Evolutionary conservation across 2,113 vertebrate species (phyloP), one percentile per base, ranked within the genome.

Genomic region (Scolopax mira): DNA sequence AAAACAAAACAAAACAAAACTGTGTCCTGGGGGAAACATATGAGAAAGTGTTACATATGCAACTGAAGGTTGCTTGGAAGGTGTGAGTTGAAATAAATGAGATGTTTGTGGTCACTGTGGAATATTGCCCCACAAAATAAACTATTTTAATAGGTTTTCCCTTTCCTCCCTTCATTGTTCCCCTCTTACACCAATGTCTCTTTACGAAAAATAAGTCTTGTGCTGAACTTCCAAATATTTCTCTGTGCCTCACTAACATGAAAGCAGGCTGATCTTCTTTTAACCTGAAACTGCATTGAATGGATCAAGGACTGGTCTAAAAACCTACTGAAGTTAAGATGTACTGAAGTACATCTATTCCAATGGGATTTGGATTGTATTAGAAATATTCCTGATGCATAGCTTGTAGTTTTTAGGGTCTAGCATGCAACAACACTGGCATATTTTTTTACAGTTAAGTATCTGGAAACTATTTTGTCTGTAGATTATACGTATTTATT

Each of bases 1-100:
- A 60, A 93, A 97, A 90, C 75, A 60, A 93, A 97, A 90, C 75
- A n/a, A 96, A 84, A 96, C 44, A 60, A 93, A 97, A 90, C 75
- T 60, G 54, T 84, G 33, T 90, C 88, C 87, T 55, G 64, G 25
- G 85, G 92, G 91, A 73, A 85, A 87, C 55, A 64, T 70, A 71
- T 7, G 67, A 55, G 52, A 27, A 85, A 92, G 60, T 89, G 79
- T 88, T 95, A 92, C n/a, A 95, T 80, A 81, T 79, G 90, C 83
- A 90, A 72, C 77, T 8, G 8, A 61, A n/a, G n/a, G 61, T 86
- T 90, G 27, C 60, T 81, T 1, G 4, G 69, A 75, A 92, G 57
- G 69, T 93, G 93, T 90, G 88, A 94, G 64, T 69, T 88, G 75
- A 84, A 96, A 90, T 88, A 90, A 93, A 86, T 66, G 19, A 82